phyloP scores from a whole-genome alignment of 2,113 vertebrate genomes.

The Dromiciops gliroides region DNA sequence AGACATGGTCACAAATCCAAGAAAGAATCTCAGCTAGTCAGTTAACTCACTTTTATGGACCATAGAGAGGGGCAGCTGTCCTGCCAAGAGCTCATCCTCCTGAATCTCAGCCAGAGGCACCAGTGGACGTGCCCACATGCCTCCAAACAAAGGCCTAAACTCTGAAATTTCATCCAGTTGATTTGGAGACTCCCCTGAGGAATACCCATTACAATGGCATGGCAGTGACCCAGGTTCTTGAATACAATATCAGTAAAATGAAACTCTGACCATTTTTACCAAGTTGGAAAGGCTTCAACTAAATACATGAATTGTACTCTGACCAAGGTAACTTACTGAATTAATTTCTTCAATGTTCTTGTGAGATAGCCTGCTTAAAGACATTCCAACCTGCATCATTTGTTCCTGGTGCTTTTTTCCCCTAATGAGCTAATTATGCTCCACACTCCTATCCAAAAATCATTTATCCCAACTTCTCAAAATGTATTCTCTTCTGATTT shows the following conservation, averaged over 20 bases:
- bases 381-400: constrained; percentile 64
- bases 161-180: neutral
- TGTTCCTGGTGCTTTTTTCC: constrained; percentile 55
- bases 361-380: constrained; percentile 58
- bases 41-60: no score
- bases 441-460: constrained; percentile 2
- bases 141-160: neutral
- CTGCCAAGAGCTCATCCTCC: neutral
- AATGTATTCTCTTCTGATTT: no score
- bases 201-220: neutral
- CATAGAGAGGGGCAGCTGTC: no score
- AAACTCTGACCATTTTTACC: neutral
- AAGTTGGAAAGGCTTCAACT: neutral
- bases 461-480: constrained; percentile 33
- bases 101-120: neutral
- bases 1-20: neutral
- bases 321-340: constrained; percentile 35
- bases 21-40: neutral
- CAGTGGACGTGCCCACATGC: neutral
- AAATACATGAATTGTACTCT: neutral
- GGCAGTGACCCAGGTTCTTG: neutral
- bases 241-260: neutral
- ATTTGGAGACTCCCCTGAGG: neutral
- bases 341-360: constrained; percentile 39
- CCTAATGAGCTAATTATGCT: constrained; percentile 53